Evolutionary conservation across 2,797 vertebrate species (phyloP).

Genomic region (Ctenosaura bakeri): DNA sequence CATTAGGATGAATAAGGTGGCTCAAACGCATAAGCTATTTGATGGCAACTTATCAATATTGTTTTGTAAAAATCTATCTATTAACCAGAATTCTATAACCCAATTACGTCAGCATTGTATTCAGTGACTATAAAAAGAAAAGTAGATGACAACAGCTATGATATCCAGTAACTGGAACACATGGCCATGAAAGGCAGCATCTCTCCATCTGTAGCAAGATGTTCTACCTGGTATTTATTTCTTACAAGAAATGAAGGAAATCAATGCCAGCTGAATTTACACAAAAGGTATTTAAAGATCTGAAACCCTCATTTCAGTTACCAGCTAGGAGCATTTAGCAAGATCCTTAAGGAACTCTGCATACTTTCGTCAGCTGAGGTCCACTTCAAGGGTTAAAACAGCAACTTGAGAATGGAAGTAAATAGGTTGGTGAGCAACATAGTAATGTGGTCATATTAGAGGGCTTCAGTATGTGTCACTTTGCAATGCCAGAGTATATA

Average conservation of each 20-base stretch:
- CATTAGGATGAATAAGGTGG: no score
- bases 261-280: not conserved
- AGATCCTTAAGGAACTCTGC: conserved; percentile 12
- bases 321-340: conserved; percentile 30
- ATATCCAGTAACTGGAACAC: not conserved
- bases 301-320: not conserved
- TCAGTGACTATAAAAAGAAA: not conserved
- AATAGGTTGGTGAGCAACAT: not conserved
- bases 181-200: not conserved
- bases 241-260: not conserved
- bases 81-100: not conserved
- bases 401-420: not conserved
- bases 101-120: not conserved
- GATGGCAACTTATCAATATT: no score
- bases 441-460: not conserved
- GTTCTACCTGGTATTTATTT: not conserved
- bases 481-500: not conserved
- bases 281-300: not conserved
- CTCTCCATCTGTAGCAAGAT: not conserved
- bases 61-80: not conserved
- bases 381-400: not conserved
- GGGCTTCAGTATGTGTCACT: not conserved
- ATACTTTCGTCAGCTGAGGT: conserved; percentile 18
- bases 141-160: not conserved
- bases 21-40: not conserved